Conservation (phyloP, 2,888 invertebrate species). For the Pardosa pseudoannulata region DNA sequence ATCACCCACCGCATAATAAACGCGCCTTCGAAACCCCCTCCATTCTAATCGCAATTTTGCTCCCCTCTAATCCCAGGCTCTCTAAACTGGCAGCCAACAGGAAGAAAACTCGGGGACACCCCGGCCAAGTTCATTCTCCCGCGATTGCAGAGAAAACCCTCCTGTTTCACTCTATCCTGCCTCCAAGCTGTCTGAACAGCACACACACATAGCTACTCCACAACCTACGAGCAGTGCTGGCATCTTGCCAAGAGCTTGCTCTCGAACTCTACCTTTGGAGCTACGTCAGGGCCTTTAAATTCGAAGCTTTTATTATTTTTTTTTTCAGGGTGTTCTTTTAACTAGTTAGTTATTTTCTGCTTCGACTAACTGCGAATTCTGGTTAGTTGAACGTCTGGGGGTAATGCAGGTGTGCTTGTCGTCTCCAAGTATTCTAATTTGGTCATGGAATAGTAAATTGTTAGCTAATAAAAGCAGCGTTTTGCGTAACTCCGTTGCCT, state of each 20-base stretch:
- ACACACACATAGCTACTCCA: constrained; percentile 14
- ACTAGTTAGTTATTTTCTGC: constrained; percentile 17
- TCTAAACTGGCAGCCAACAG: background rate
- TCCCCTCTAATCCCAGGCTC: constrained; percentile 10
- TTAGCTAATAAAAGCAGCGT: background rate
- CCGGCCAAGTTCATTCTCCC: constrained; percentile 17
- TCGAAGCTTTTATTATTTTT: background rate
- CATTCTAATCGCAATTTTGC: constrained; percentile 15
- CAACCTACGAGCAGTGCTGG: constrained; percentile 2
- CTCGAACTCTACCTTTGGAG: background rate
- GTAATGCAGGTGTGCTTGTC: constrained; percentile 15
- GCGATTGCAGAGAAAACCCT: constrained; percentile 5
- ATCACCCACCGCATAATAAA: constrained; percentile 14
- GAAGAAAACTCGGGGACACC: background rate
- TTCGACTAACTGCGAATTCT: constrained; percentile 15
- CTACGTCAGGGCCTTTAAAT: constrained; percentile 17
- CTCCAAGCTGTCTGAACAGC: constrained; percentile 15
- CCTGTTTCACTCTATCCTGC: constrained; percentile 12
- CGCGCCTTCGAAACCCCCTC: background rate
- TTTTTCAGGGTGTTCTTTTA: background rate
- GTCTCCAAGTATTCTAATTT: background rate
- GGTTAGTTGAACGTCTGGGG: constrained; percentile 1
- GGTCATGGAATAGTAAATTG: background rate
- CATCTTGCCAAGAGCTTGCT: background rate
- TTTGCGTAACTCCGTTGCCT: background rate